Evolutionary conservation across 2,797 vertebrate species (phyloP).

Genomic region (Champsocephalus esox): DNA sequence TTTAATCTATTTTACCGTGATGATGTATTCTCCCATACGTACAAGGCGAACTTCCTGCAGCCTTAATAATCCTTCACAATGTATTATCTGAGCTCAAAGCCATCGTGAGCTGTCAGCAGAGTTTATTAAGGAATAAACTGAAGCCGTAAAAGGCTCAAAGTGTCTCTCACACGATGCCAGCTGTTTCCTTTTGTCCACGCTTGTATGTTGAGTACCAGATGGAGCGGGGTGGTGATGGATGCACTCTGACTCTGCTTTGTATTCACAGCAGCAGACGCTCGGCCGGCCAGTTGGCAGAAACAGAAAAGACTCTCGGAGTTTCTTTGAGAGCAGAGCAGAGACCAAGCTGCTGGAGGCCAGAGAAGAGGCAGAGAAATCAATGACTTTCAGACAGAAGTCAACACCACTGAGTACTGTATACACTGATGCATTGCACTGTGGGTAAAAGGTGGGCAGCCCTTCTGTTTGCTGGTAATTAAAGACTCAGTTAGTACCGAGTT

Average conservation of each 20-base stretch:
- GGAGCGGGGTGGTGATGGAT: constrained; percentile 46
- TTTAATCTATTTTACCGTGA: too few species aligned
- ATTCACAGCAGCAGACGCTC: constrained; percentile 61
- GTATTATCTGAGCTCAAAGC: not conserved
- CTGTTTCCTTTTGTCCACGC: constrained; percentile 28
- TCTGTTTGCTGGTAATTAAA: constrained; percentile 10
- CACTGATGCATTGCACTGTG: constrained; percentile 8
- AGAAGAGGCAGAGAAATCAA: constrained; percentile 22
- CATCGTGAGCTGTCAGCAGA: not conserved
- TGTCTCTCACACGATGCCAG: not conserved
- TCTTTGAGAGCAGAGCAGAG: constrained; percentile 62
- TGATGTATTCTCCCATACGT: too few species aligned
- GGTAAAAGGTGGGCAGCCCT: not conserved
- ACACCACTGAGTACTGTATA: constrained; percentile 5
- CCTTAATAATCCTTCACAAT: not conserved
- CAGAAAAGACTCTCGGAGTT: constrained; percentile 57
- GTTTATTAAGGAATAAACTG: constrained; percentile 6
- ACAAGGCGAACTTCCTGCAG: too few species aligned
- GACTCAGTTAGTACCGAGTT: not conserved
- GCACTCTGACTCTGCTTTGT: constrained; percentile 53
- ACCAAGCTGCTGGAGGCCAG: constrained; percentile 53
- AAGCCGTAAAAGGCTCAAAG: constrained; percentile 6
- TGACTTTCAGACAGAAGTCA: constrained; percentile 1
- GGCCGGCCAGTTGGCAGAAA: constrained; percentile 51
- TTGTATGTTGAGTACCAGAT: constrained; percentile 34